phyloP scores from a whole-genome alignment of 1,140 invertebrate species.

The Capitella teleta region DNA sequence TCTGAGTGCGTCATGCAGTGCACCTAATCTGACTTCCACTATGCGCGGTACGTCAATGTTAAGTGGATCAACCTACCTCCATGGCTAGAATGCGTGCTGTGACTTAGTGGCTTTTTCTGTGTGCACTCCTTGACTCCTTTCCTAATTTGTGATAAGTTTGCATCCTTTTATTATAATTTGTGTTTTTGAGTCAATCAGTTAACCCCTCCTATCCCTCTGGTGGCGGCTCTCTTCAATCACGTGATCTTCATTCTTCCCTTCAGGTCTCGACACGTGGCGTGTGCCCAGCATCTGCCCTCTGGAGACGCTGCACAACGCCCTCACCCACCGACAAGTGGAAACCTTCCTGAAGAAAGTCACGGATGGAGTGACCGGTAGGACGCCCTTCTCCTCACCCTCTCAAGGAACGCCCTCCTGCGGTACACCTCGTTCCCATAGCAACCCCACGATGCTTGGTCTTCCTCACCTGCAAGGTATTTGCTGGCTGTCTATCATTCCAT shows the following conservation, averaged over 20 bases:
- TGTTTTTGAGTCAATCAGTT: too few species aligned
- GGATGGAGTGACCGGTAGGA: conserved; percentile 21
- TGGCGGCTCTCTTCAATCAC: too few species aligned
- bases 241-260: conserved; percentile 4
- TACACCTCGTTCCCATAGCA: not conserved
- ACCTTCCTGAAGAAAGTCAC: conserved; percentile 54
- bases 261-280: conserved; percentile 43
- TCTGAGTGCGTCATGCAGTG: too few species aligned
- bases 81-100: too few species aligned
- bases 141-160: too few species aligned
- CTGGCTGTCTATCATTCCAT: not conserved
- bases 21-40: too few species aligned
- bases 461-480: not conserved
- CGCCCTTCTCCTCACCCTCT: conserved; percentile 15
- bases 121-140: too few species aligned
- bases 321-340: conserved; percentile 81
- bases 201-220: too few species aligned
- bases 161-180: too few species aligned
- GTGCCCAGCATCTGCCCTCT: conserved; percentile 85
- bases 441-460: not conserved
- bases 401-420: not conserved
- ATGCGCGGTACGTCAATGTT: too few species aligned
- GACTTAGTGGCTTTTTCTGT: too few species aligned
- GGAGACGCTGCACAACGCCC: conserved; percentile 89
- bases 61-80: too few species aligned